Evolutionary conservation across 2,888 invertebrate genomes (phyloP).

Genomic region (Diadegma fenestrale): DNA sequence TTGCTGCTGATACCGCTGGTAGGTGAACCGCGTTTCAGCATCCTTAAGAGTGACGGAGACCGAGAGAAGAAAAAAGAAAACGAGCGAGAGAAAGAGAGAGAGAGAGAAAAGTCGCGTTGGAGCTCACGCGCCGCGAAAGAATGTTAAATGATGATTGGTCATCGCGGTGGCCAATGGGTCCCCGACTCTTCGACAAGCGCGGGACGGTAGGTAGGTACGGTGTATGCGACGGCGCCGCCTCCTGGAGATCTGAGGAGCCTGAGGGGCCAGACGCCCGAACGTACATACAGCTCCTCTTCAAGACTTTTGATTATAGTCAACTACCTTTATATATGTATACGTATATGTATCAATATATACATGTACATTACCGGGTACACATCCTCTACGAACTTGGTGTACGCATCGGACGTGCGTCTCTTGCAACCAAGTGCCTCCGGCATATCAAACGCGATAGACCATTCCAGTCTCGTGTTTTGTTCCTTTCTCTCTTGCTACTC

Average conservation of each 20-base stretch:
- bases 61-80: not conserved
- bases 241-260: conserved; percentile 47
- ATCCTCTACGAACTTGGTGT: conserved; percentile 27
- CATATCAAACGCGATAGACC: conserved; percentile 35
- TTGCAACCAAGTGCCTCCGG: conserved; percentile 21
- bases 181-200: conserved; percentile 73
- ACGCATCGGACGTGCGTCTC: conserved; percentile 39
- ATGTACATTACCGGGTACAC: conserved; percentile 21
- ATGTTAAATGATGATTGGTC: conserved; percentile 84
- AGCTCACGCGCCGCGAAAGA: conserved; percentile 79
- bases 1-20: conserved; percentile 17
- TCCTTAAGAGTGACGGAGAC: not conserved
- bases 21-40: conserved; percentile 24
- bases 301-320: conserved; percentile 52
- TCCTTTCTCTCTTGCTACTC: conserved; percentile 17
- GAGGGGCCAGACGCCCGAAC: conserved; percentile 33
- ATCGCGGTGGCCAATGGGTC: conserved; percentile 83
- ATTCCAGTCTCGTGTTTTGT: conserved; percentile 31
- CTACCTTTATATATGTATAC: conserved; percentile 7
- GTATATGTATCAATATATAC: conserved; percentile 1
- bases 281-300: conserved; percentile 10
- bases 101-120: conserved; percentile 11
- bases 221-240: conserved; percentile 65
- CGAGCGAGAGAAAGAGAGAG: conserved; percentile 12
- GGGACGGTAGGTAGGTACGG: conserved; percentile 75